These are phyloP conservation scores for Drymonia ruficornis DNA, from an alignment of 2,888 invertebrate species.

Conservation along the genomic window DNA sequence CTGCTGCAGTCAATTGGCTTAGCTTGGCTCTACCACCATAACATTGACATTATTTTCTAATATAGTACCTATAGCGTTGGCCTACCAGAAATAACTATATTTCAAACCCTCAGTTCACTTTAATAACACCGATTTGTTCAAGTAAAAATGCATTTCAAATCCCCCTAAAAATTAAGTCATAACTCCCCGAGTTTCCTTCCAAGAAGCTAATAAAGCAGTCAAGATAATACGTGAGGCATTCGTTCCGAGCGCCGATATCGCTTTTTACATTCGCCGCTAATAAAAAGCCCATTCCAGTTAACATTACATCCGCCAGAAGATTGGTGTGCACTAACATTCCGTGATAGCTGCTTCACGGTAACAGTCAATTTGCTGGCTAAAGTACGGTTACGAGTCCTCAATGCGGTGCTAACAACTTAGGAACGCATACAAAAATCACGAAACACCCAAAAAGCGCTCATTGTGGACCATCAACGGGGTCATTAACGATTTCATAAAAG, in stretches of 20 bases:
- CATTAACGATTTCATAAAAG: slow-evolving; percentile 81
- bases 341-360: slow-evolving; percentile 8
- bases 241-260: slow-evolving; percentile 6
- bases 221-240: slow-evolving; percentile 7
- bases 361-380: slow-evolving; percentile 28
- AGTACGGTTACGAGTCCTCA: slow-evolving; percentile 25
- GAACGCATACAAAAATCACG: slow-evolving; percentile 54
- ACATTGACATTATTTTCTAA: too few species aligned
- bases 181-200: slow-evolving; percentile 1
- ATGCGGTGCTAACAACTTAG: slow-evolving; percentile 40
- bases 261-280: slow-evolving; percentile 19
- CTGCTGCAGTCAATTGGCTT: too few species aligned
- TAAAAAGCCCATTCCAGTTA: slow-evolving; percentile 26
- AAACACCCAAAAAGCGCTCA: slow-evolving; percentile 57
- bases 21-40: too few species aligned
- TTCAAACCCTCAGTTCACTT: not conserved
- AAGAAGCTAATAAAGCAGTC: slow-evolving; percentile 7
- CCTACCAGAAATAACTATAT: too few species aligned
- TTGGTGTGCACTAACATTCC: slow-evolving; percentile 23
- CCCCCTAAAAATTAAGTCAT: slow-evolving; percentile 5
- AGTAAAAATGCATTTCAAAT: not conserved
- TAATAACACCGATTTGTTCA: not conserved
- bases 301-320: slow-evolving; percentile 20
- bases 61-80: too few species aligned
- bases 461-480: slow-evolving; percentile 64